phyloP scores from a whole-genome alignment of 1,140 invertebrate genomes.

The Lucilia cuprina region DNA sequence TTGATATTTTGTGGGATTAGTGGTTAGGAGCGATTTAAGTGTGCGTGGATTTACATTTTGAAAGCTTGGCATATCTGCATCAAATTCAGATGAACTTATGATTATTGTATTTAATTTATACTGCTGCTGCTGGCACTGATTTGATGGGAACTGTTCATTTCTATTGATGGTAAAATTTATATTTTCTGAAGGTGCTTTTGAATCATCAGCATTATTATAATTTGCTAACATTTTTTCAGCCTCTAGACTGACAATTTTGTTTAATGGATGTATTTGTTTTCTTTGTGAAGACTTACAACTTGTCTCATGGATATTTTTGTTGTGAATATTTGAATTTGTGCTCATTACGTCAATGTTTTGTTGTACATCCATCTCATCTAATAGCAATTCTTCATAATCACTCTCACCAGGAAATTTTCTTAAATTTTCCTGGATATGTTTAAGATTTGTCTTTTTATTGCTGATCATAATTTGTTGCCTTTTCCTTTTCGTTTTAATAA shows the following conservation, averaged over 20 bases:
- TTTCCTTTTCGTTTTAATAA: not conserved
- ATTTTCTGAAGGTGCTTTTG: not conserved
- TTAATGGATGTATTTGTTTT: not conserved
- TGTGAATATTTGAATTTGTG: not conserved
- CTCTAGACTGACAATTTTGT: not conserved
- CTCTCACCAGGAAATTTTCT: not conserved
- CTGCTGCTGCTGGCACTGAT: not conserved
- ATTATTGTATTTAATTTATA: not conserved
- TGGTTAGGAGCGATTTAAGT: no score
- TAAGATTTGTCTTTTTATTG: not conserved
- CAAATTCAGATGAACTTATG: not conserved
- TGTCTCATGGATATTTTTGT: not conserved
- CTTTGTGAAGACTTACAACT: not conserved
- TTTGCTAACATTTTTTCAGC: not conserved
- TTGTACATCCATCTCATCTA: constrained; percentile 37
- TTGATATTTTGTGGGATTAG: no score
- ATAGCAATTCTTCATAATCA: not conserved
- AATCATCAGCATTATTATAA: not conserved
- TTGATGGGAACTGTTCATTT: not conserved
- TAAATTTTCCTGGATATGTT: not conserved
- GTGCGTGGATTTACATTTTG: not conserved
- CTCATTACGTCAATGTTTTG: constrained; percentile 30
- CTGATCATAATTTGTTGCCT: not conserved
- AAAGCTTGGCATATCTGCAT: not conserved
- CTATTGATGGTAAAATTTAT: not conserved